A percentile compares a stretch with the other conserved stretches of the same genome.
phyloP scores from a whole-genome alignment of 2,113 vertebrate species.

The Tyrannus savana region DNA sequence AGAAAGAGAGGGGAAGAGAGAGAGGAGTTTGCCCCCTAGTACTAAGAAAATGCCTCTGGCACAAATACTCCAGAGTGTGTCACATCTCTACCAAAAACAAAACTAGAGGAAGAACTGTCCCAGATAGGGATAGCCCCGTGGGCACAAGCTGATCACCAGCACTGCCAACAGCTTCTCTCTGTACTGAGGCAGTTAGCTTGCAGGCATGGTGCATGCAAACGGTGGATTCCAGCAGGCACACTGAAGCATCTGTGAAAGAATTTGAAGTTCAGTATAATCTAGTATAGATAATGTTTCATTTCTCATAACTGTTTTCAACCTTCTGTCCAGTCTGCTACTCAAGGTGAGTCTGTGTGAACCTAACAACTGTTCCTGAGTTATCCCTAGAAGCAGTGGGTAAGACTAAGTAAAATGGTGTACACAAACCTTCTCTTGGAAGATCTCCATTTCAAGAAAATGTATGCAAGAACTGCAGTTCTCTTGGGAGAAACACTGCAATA shows the following conservation, averaged over 20 bases:
- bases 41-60: background rate
- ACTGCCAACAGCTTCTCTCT: background rate
- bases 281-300: background rate
- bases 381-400: background rate
- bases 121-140: fast-evolving
- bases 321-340: background rate
- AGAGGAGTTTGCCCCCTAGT: background rate
- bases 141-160: background rate
- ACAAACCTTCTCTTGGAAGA: background rate
- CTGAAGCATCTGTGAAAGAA: background rate
- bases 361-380: background rate
- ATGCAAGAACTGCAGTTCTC: background rate
- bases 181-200: background rate
- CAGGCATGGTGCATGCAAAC: background rate
- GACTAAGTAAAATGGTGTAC: background rate
- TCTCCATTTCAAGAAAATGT: background rate
- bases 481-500: background rate
- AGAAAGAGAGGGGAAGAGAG: background rate
- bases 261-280: background rate
- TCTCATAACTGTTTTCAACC: background rate
- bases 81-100: background rate
- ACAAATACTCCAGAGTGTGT: background rate
- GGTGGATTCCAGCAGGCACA: background rate
- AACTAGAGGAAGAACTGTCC: background rate
- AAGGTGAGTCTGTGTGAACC: background rate